These are phyloP conservation scores for Lacanobia oleracea DNA, from an alignment of 2,888 invertebrate species.

Conservation along the genomic window DNA sequence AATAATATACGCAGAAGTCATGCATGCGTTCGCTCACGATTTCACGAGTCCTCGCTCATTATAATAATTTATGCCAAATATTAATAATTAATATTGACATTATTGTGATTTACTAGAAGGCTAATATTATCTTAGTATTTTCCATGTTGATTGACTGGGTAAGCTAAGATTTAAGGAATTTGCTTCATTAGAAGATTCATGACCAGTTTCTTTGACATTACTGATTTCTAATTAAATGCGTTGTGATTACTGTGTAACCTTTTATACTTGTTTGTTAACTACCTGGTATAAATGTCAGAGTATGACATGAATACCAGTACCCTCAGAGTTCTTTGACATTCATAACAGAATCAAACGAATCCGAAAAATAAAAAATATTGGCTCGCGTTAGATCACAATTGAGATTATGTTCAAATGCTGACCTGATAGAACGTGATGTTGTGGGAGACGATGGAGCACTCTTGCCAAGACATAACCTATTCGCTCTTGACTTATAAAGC, in stretches of 20 bases:
- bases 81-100: conserved; percentile 37
- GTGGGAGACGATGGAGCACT: too few species aligned
- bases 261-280: neutral
- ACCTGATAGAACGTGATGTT: too few species aligned
- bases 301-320: too few species aligned
- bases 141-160: conserved; percentile 12
- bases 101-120: conserved; percentile 21
- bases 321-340: too few species aligned
- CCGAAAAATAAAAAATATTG: too few species aligned
- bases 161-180: conserved; percentile 12
- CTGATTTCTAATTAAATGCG: neutral
- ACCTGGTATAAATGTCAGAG: neutral
- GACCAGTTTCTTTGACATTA: neutral
- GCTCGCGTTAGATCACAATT: too few species aligned
- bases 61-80: conserved; percentile 24
- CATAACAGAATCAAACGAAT: too few species aligned
- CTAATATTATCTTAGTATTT: neutral
- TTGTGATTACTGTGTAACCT: conserved; percentile 1
- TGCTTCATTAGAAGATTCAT: neutral
- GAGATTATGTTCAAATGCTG: too few species aligned
- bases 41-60: conserved; percentile 15
- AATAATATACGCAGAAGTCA: conserved; percentile 18
- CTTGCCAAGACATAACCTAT: too few species aligned
- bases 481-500: too few species aligned
- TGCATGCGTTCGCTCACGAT: conserved; percentile 22